Evolutionary conservation across 2,113 vertebrate genomes (phyloP), one percentile per base, ranked within the genome.

Genomic region (Cryptomyrus ogoouensis): DNA sequence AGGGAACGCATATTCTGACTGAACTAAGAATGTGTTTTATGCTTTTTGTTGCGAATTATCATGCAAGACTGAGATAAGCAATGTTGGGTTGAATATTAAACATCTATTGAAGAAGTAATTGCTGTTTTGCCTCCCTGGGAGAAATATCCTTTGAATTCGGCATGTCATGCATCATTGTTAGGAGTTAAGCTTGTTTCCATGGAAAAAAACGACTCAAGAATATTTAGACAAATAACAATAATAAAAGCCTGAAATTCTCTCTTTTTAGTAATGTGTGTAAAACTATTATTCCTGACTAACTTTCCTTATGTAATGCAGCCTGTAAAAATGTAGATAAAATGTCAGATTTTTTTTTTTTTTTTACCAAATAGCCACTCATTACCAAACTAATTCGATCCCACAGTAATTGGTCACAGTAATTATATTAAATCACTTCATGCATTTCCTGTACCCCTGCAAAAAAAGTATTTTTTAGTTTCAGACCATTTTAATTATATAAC

Each of bases 21-120:
- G 77, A 83, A 66, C 89, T 50, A 83, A 83, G 52, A 50, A 46
- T 89, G 89, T 83, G 85, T 91, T 87, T 84, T 84, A 24, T 84
- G 42, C 83, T 84, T 52, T 46, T 91, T 91, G 84, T 77, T 83
- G 42, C 84, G 74, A 91, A 88, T 88, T 88, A 89, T 90, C 88
- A 85, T 90, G 90, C 88, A 89, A 74, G 56, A 86, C 44, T 12
- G 56, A 89, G 90, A 91, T 91, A 91, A 91, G 85, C 70, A 7
- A 39, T 85, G 90, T 15, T 19, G 53, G 24, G 53, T 62, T 83
- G 90, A 88, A 62, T 91, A 88, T 90, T 88, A 88, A 91, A 88
- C 70, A 90, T 52, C 89, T 83, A 88, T 90, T 91, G 90, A 91
- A 88, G 88, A 89, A 89, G 85, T 91, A 91, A 89, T 91, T 91